Conservation (phyloP, 2,113 vertebrate species). For the Xiphorhynchus elegans region DNA sequence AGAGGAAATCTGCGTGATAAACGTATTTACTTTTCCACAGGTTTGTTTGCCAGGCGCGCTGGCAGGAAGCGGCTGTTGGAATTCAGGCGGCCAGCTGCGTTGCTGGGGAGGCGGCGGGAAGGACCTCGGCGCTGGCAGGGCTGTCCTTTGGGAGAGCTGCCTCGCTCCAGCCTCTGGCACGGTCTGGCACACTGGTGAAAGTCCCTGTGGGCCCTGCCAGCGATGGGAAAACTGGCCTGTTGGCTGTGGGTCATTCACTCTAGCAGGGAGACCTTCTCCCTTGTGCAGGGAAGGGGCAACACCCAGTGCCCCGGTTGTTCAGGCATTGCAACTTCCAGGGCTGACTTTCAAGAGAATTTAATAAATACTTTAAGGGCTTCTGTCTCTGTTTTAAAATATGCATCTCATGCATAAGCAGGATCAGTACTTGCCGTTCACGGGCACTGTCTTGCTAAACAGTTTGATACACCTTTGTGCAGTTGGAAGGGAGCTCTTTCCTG, state of each 20-base stretch:
- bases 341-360: neutral
- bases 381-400: neutral
- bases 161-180: accelerated
- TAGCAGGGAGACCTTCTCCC: neutral
- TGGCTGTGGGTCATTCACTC: accelerated
- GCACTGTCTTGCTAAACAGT: neutral
- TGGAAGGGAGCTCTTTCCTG: neutral
- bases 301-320: neutral
- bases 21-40: constrained; percentile 46
- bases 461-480: neutral
- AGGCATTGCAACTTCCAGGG: accelerated
- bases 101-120: neutral
- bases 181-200: accelerated
- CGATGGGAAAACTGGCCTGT: neutral
- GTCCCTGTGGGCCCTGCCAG: accelerated
- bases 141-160: neutral
- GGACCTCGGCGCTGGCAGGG: neutral
- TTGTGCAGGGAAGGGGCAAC: neutral
- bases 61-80: constrained; percentile 28
- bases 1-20: constrained; percentile 55
- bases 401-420: neutral
- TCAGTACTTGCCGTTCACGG: neutral
- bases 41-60: constrained; percentile 16
- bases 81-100: neutral
- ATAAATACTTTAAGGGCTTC: neutral